These are phyloP conservation scores for Malurus leucopterus DNA, from an alignment of 2,797 vertebrate genomes.

Conservation along the genomic window DNA sequence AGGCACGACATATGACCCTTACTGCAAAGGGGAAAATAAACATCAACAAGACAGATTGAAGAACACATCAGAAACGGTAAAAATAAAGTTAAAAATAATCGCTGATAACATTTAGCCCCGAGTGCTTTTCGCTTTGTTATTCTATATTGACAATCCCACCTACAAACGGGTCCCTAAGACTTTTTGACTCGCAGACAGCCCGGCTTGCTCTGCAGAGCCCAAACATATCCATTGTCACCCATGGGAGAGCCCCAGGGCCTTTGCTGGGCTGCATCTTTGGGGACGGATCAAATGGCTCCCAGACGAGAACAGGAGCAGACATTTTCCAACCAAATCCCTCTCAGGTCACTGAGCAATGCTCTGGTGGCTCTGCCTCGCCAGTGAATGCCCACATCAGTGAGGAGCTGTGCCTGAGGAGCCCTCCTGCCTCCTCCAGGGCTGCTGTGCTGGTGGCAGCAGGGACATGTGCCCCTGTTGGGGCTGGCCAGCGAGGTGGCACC, in stretches of 20 bases:
- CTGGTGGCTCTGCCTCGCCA: conserved; percentile 55
- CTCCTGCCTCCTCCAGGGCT: not conserved
- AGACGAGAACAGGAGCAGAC: conserved; percentile 63
- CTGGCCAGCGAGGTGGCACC: not conserved
- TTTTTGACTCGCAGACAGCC: conserved; percentile 43
- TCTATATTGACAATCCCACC: conserved; percentile 49
- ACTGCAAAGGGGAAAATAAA: conserved; percentile 23
- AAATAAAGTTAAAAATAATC: conserved; percentile 52
- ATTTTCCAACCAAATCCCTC: conserved; percentile 63
- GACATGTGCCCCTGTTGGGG: rapidly evolving
- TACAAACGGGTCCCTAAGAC: conserved; percentile 35
- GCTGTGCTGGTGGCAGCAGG: not conserved
- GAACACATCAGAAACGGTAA: conserved; percentile 59
- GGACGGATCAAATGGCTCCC: conserved; percentile 46
- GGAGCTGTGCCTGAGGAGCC: conserved; percentile 38
- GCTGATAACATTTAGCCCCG: conserved; percentile 42
- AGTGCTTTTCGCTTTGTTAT: conserved; percentile 49
- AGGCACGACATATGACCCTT: conserved; percentile 50
- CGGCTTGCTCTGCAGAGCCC: not conserved
- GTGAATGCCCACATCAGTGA: conserved; percentile 30
- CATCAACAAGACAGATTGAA: conserved; percentile 61
- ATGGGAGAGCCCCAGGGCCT: conserved; percentile 36
- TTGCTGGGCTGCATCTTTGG: not conserved
- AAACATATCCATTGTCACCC: conserved; percentile 26
- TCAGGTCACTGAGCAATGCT: conserved; percentile 67